phyloP scores from a whole-genome alignment of 2,797 vertebrate genomes.

The Bradypodion ventrale region DNA sequence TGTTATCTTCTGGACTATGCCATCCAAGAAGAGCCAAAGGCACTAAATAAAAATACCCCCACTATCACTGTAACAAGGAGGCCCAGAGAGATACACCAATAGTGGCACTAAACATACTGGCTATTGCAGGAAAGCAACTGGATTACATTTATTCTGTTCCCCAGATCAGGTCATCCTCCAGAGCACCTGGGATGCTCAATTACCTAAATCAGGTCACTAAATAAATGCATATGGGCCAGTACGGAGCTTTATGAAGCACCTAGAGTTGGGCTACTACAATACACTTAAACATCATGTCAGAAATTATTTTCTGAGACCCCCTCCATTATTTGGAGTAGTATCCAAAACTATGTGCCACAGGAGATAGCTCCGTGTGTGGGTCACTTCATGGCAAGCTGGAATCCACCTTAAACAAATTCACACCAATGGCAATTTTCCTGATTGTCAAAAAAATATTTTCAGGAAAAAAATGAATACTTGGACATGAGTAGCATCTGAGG shows the following conservation, averaged over 20 bases:
- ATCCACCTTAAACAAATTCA: too few species aligned
- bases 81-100: too few species aligned
- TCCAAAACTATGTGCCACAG: too few species aligned
- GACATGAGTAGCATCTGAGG: too few species aligned
- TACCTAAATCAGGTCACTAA: not conserved
- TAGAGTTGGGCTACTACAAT: not conserved
- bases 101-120: not conserved
- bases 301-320: not conserved
- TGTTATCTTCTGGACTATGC: not conserved
- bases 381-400: too few species aligned
- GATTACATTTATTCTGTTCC: not conserved
- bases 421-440: too few species aligned
- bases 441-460: too few species aligned
- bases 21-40: not conserved
- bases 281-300: not conserved
- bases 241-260: not conserved
- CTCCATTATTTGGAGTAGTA: not conserved
- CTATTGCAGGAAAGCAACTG: not conserved
- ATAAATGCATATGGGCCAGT: not conserved
- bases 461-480: too few species aligned
- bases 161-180: not conserved
- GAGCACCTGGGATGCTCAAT: not conserved
- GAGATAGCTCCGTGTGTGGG: too few species aligned
- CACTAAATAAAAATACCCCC: too few species aligned
- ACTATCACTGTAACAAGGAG: not conserved